These are phyloP conservation scores for Lagenorhynchus albirostris DNA, from an alignment of 2,113 vertebrate genomes.

Conservation along the genomic window DNA sequence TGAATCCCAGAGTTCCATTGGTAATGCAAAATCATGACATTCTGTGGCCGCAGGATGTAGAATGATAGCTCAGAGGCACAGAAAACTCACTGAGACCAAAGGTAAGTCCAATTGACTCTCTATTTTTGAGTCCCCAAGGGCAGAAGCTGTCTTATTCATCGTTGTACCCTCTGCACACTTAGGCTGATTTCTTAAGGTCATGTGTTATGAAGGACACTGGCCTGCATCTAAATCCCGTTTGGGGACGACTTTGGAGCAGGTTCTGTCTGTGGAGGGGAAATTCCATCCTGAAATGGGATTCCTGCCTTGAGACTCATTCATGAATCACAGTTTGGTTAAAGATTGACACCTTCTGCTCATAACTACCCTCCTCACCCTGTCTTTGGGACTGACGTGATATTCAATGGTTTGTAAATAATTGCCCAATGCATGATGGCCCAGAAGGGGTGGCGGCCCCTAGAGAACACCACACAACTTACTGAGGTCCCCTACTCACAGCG, in stretches of 20 bases:
- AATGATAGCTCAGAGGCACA: neutral
- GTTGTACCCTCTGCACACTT: neutral
- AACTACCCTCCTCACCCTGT: neutral
- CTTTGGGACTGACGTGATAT: neutral
- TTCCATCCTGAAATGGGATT: neutral
- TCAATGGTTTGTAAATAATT: no score
- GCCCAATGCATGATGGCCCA: neutral
- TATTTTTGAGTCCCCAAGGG: neutral
- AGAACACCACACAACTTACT: neutral
- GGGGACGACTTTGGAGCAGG: neutral
- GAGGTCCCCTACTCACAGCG: neutral
- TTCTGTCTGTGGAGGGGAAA: neutral
- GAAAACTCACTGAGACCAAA: neutral
- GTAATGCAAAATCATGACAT: neutral
- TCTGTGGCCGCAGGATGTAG: neutral
- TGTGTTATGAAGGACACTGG: neutral
- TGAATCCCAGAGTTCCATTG: neutral
- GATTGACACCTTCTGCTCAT: neutral
- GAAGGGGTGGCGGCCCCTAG: neutral
- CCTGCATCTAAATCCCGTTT: neutral
- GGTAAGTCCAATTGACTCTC: neutral
- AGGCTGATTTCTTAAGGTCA: neutral
- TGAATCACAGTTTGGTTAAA: neutral
- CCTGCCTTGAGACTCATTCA: neutral
- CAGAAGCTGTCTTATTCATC: neutral